Evolutionary conservation across 2,888 invertebrate genomes (phyloP).

Genomic region (Xylocampa areola): DNA sequence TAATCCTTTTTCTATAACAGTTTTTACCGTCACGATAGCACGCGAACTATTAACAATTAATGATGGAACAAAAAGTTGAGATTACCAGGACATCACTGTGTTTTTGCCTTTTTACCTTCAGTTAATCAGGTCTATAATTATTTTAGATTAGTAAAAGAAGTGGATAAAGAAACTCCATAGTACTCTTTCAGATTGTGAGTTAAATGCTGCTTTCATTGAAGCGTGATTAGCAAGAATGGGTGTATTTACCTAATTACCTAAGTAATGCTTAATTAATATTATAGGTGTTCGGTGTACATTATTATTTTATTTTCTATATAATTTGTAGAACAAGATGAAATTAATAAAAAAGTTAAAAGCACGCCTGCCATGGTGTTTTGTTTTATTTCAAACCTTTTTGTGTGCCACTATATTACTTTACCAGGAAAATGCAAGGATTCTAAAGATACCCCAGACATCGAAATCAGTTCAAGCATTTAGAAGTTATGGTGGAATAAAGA

Average conservation of each 20-base stretch:
- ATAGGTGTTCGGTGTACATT: background rate
- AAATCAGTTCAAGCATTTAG: no score
- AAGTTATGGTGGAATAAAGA: no score
- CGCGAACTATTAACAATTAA: slow-evolving; percentile 26
- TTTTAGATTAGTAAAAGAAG: slow-evolving; percentile 15
- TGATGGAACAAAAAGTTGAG: slow-evolving; percentile 34
- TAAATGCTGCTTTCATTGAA: slow-evolving; percentile 14
- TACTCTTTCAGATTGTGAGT: background rate
- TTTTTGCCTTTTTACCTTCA: slow-evolving; percentile 49
- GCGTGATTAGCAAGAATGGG: slow-evolving; percentile 30
- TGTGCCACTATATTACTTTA: no score
- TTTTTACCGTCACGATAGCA: slow-evolving; percentile 25
- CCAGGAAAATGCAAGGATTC: no score
- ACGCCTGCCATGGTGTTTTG: no score
- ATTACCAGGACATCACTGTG: no score
- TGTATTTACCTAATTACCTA: slow-evolving; percentile 23
- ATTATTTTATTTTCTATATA: no score
- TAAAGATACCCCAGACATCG: no score
- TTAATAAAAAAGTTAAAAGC: no score
- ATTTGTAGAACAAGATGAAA: no score
- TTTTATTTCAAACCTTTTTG: no score
- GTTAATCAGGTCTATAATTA: slow-evolving; percentile 41
- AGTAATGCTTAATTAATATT: background rate
- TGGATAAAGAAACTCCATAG: slow-evolving; percentile 23
- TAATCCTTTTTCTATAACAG: slow-evolving; percentile 14